Percentiles rank a stretch among this genome's conserved stretches.
phyloP scores from a whole-genome alignment of 2,888 invertebrate species.

The Diaphora mendica region DNA sequence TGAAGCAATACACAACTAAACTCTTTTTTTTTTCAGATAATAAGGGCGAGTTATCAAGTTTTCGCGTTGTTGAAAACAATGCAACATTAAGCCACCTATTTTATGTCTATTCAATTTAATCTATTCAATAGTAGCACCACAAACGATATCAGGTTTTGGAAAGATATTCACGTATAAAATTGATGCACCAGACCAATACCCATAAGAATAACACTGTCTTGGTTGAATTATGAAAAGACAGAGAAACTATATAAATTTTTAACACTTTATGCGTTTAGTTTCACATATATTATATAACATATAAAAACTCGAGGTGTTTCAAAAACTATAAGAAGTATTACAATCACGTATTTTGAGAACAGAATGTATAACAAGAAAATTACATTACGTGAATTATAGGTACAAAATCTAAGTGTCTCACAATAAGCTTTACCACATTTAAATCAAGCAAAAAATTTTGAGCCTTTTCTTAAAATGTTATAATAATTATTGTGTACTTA shows the following conservation, averaged over 20 bases:
- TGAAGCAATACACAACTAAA: background rate
- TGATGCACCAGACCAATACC: background rate
- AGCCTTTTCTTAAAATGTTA: background rate
- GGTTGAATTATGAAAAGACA: background rate
- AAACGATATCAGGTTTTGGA: background rate
- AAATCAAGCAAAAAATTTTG: too few relatives aligned
- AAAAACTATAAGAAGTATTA: background rate
- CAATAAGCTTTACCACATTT: background rate
- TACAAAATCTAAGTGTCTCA: too few relatives aligned
- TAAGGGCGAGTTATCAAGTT: conserved; percentile 70
- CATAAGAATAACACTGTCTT: background rate
- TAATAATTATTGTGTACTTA: background rate
- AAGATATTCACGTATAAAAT: background rate
- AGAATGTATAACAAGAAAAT: too few relatives aligned
- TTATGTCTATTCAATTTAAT: background rate
- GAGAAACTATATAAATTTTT: background rate
- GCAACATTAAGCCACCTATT: conserved; percentile 30
- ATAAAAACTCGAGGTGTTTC: background rate
- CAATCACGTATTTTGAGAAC: too few relatives aligned
- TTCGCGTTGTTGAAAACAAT: conserved; percentile 65
- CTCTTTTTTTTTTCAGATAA: conserved; percentile 61
- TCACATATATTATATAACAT: background rate
- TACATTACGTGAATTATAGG: too few relatives aligned
- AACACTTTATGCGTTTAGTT: background rate
- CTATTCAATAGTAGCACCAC: background rate